Conservation (phyloP, 2,888 invertebrate species). For the Sarcophaga carnaria region DNA sequence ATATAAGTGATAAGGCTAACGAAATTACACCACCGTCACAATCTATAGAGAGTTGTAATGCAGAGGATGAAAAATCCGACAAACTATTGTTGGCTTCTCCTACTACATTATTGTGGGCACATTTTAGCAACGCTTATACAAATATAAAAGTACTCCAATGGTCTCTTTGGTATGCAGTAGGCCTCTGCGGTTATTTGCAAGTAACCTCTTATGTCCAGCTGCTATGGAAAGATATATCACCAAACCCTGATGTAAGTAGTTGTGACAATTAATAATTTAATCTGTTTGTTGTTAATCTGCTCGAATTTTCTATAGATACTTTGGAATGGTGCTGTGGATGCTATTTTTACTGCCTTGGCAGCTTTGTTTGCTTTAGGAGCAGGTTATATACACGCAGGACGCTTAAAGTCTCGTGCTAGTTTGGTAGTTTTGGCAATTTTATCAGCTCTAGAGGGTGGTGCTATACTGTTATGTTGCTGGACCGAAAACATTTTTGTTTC, state of each 20-base stretch:
- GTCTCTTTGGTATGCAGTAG: slow-evolving; percentile 90
- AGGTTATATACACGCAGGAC: slow-evolving; percentile 80
- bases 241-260: slow-evolving; percentile 76
- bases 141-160: slow-evolving; percentile 86
- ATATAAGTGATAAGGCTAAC: slow-evolving; percentile 48
- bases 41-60: slow-evolving; percentile 48
- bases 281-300: neutral
- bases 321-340: slow-evolving; percentile 92
- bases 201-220: slow-evolving; percentile 88
- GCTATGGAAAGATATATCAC: slow-evolving; percentile 85
- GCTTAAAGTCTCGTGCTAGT: slow-evolving; percentile 79
- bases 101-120: slow-evolving; percentile 83
- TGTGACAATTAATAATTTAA: neutral
- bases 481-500: slow-evolving; percentile 86
- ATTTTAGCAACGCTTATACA: slow-evolving; percentile 85
- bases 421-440: slow-evolving; percentile 82
- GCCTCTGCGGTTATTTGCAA: slow-evolving; percentile 88
- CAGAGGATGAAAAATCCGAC: slow-evolving; percentile 72
- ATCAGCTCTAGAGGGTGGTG: slow-evolving; percentile 83
- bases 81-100: slow-evolving; percentile 65
- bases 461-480: slow-evolving; percentile 84
- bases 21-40: slow-evolving; percentile 31
- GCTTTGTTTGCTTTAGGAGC: slow-evolving; percentile 85
- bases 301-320: slow-evolving; percentile 71
- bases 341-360: slow-evolving; percentile 87